Percentiles rank a stretch among this genome's conserved stretches.
Conservation (phyloP, 2,888 invertebrate genomes). For the Tuta absoluta region DNA sequence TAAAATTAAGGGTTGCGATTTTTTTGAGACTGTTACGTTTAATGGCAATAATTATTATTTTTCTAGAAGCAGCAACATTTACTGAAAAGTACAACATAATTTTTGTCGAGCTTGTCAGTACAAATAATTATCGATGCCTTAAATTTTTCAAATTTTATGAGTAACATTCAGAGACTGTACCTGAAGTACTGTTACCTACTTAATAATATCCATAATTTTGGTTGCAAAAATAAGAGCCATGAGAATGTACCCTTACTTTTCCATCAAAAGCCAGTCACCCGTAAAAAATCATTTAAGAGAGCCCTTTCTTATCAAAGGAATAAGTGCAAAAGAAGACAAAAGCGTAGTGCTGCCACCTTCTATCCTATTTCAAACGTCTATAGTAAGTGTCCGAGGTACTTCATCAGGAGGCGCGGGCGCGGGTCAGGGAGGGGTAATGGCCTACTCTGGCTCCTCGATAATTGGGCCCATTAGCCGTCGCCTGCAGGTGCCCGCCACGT, state of each 20-base stretch:
- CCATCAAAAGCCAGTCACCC: conserved; percentile 12
- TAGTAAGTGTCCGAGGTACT: conserved; percentile 7
- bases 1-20: too few species aligned
- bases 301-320: conserved; percentile 12
- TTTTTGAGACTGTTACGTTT: too few species aligned
- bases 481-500: conserved; percentile 61
- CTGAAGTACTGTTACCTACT: background rate
- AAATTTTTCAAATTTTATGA: too few species aligned
- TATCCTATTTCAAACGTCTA: conserved; percentile 23
- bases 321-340: conserved; percentile 16
- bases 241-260: background rate
- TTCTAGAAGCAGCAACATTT: too few species aligned
- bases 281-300: background rate
- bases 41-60: too few species aligned
- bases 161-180: too few species aligned
- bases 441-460: conserved; percentile 64
- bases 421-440: conserved; percentile 59
- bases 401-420: conserved; percentile 34
- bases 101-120: too few species aligned
- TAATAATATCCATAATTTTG: background rate
- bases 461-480: conserved; percentile 70
- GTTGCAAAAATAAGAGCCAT: background rate
- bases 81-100: too few species aligned
- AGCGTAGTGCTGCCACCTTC: conserved; percentile 22
- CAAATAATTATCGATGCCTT: too few species aligned